Evolutionary conservation across 2,888 invertebrate genomes (phyloP).

Genomic region (Patella depressa): DNA sequence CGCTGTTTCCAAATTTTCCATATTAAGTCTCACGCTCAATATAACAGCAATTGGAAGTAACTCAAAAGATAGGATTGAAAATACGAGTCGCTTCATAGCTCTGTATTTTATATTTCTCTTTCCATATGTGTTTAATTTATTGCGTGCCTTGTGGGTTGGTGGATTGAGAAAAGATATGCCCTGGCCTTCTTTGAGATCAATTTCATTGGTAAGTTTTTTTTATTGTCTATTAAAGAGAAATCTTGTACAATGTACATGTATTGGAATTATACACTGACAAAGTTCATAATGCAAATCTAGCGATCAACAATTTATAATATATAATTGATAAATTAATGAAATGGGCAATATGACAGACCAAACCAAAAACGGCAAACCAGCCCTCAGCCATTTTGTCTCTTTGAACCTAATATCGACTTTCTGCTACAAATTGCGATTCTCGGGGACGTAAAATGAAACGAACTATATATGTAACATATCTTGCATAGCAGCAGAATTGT

Average conservation of each 20-base stretch:
- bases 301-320: too few species aligned
- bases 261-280: not conserved
- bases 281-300: not conserved
- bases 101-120: conserved; percentile 39
- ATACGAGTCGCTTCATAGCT: conserved; percentile 36
- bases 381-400: not conserved
- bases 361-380: not conserved
- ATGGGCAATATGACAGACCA: too few species aligned
- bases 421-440: not conserved
- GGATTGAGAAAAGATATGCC: conserved; percentile 46
- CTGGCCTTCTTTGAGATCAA: conserved; percentile 47
- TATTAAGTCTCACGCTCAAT: conserved; percentile 38
- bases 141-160: conserved; percentile 48
- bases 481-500: too few species aligned
- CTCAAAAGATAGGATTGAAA: not conserved
- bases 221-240: not conserved
- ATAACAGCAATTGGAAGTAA: not conserved
- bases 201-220: conserved; percentile 43
- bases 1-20: conserved; percentile 38
- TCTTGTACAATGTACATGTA: not conserved
- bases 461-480: too few species aligned
- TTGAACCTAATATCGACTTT: not conserved
- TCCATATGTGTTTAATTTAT: conserved; percentile 46
- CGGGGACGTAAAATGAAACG: not conserved
- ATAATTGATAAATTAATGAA: too few species aligned